Base-by-base conservation (phyloP, 2,797 vertebrate genomes). In the Acanthurus tractus region DNA sequence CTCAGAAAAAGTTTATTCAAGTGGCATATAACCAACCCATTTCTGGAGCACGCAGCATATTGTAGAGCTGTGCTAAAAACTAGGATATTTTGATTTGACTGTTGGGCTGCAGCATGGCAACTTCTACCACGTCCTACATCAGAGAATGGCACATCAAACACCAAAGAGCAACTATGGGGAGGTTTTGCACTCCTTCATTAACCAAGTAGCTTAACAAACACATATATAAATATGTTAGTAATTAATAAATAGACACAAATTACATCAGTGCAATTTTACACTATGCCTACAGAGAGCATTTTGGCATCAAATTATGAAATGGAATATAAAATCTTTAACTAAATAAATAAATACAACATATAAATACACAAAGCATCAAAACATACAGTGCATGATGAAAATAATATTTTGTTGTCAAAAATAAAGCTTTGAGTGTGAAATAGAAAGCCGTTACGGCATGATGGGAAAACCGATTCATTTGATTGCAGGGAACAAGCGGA, bases 141-240 rank as follows among this genome's bases (percentile, higher is more conserved):
- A 90, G 81, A 90, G 84, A 89, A 91, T 85, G 88, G 88, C 91
- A 94, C 92, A 92, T 88, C 87, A 38, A 94, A 94, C 88, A 90
- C 88, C 86, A 62, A 89, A 91, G 79, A 92, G 92, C 93, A 93
- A 93, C 87, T 93, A 93, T 94, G 93, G 94, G 95, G 95, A 95
- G 93, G 94, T 94, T 95, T 95, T 94, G 86, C 92, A 94, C 93
- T 95, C 95, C 93, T 92, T 95, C 86, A 70, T 92, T 87, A 92
- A 93, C 88, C 92, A 90, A 93, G 86, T 78, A 89, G 79, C 86
- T 86, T 83, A 90, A 92, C 85, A 91, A 93, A 93, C 88, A 93
- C 76, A 93, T 81, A 82, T 84, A 79, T 84, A 93, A 89, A 86
- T 92, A 92, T 89, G 88, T 90, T 82, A 74, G 78, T 86, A 91